phyloP scores from a whole-genome alignment of 2,888 invertebrate species.

The Mimas tiliae region DNA sequence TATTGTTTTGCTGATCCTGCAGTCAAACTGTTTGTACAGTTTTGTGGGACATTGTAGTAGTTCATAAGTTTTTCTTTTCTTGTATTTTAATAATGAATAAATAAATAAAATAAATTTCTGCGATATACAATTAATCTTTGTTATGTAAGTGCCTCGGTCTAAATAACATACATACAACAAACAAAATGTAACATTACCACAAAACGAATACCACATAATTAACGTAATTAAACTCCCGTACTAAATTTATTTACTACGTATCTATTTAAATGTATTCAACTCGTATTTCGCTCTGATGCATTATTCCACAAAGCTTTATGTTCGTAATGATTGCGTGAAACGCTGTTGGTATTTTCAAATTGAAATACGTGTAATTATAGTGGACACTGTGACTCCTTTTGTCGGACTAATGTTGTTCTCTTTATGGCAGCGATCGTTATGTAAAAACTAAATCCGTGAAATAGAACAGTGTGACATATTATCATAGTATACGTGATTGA shows the following conservation, averaged over 20 bases:
- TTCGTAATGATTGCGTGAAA: not conserved
- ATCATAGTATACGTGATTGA: too few relatives aligned
- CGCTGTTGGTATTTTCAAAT: not conserved
- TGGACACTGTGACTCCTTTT: not conserved
- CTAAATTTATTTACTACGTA: not conserved
- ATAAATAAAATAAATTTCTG: too few relatives aligned
- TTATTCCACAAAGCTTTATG: conserved; percentile 4
- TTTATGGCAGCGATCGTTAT: not conserved
- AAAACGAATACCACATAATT: not conserved
- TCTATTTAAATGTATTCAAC: not conserved
- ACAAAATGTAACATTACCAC: too few relatives aligned
- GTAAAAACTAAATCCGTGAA: not conserved
- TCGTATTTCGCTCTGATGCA: not conserved
- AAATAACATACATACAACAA: too few relatives aligned
- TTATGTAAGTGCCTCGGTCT: too few relatives aligned
- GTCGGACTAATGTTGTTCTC: not conserved
- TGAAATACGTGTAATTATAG: not conserved
- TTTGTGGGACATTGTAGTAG: too few relatives aligned
- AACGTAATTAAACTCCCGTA: too few relatives aligned
- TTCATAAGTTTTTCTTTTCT: too few relatives aligned
- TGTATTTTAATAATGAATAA: too few relatives aligned
- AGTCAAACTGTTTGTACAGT: too few relatives aligned
- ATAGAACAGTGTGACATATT: not conserved
- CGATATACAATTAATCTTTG: too few relatives aligned
- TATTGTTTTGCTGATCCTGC: too few relatives aligned